These are phyloP conservation scores for Columbina picui DNA, from an alignment of 2,113 vertebrate species.

Conservation along the genomic window DNA sequence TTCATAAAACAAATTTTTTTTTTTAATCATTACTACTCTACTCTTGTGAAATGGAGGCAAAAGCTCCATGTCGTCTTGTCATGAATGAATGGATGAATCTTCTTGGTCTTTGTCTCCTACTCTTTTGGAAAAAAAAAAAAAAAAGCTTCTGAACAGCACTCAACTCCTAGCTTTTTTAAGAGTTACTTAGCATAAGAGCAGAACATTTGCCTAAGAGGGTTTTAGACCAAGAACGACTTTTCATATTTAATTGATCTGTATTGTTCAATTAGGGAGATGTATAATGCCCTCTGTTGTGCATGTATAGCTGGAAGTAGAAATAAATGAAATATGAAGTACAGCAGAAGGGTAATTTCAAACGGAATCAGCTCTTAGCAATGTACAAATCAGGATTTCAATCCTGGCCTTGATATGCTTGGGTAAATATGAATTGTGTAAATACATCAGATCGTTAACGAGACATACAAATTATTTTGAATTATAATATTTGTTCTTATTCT, in stretches of 20 bases:
- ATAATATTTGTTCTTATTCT: background rate
- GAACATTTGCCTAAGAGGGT: slow-evolving; percentile 43
- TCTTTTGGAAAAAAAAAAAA: background rate
- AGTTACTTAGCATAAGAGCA: slow-evolving; percentile 29
- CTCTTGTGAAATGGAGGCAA: background rate
- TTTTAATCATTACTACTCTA: background rate
- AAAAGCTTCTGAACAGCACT: background rate
- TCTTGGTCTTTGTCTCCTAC: background rate
- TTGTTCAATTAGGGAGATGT: slow-evolving; percentile 27
- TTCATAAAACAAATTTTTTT: background rate
- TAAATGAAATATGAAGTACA: background rate
- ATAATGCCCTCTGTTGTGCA: slow-evolving; percentile 11
- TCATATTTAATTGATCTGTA: slow-evolving; percentile 17
- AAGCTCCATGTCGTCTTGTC: background rate
- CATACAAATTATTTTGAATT: background rate
- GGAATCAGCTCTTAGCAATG: background rate
- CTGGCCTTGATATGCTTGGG: background rate
- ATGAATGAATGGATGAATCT: background rate
- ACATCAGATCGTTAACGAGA: background rate
- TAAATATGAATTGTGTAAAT: background rate
- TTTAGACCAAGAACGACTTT: slow-evolving; percentile 5
- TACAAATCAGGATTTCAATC: background rate
- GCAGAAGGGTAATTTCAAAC: background rate
- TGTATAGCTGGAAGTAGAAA: slow-evolving; percentile 22
- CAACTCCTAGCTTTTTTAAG: background rate